phyloP scores from a whole-genome alignment of 2,797 vertebrate genomes.

The Hirundo rustica region DNA sequence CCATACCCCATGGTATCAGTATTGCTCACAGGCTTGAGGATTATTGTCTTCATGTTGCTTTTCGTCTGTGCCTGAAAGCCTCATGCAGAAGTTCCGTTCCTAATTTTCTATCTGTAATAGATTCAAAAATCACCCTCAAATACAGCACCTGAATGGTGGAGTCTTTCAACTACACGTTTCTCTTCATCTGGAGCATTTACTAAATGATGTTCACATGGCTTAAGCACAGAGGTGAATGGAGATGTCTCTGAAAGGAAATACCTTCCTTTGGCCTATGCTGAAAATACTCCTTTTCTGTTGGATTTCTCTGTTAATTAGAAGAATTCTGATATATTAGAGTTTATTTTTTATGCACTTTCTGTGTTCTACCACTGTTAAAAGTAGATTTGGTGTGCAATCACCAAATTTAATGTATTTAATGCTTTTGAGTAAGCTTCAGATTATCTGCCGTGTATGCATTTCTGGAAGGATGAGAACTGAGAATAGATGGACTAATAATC shows the following conservation, averaged over 20 bases:
- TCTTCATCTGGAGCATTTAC: not conserved
- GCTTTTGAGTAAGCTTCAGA: not conserved
- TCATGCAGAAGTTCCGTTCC: not conserved
- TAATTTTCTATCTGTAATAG: not conserved
- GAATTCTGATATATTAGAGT: not conserved
- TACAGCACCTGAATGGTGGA: not conserved
- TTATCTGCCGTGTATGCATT: not conserved
- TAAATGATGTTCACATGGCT: not conserved
- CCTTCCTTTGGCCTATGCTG: not conserved
- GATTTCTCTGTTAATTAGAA: not conserved
- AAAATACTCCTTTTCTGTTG: not conserved
- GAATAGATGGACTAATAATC: not conserved
- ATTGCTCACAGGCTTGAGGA: not conserved
- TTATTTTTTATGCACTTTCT: not conserved
- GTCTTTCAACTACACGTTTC: accelerated
- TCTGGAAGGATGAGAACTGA: not conserved
- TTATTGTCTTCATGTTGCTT: not conserved
- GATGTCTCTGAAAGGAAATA: not conserved
- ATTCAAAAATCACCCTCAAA: not conserved
- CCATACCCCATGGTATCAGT: not conserved
- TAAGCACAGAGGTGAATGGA: not conserved
- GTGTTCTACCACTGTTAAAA: not conserved
- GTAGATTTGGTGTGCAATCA: not conserved
- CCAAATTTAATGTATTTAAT: not conserved
- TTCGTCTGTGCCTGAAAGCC: not conserved